Evolutionary conservation across 2,888 invertebrate genomes (phyloP), one percentile per base, ranked within the genome.

Genomic region (Ornithoptera priamus): DNA sequence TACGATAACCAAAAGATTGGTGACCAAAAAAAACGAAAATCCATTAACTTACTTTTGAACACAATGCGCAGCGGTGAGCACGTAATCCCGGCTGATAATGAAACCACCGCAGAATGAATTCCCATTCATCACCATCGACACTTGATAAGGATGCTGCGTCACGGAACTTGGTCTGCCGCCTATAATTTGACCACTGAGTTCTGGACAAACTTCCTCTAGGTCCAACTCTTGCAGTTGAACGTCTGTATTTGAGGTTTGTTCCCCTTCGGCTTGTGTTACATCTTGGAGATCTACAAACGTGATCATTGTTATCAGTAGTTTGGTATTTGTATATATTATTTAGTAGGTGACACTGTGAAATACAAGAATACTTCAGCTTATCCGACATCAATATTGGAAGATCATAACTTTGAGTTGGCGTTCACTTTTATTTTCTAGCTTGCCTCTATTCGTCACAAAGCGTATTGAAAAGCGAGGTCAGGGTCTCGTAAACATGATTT

Each of bases 91-190:
- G 71, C 92, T 88, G 75, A 93, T 85, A 69, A 93, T 88, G 74
- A 92, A 92, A 0, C 93, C 93, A 18, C 93, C 93, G 71, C 93
- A 93, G 77, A 92, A 92, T 0, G 92, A 89, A 78, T 89, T 92
- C 0, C 90, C 85, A 69, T 93, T 92, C 8, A 92, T 72, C 57
- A 93, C 86, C 89, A 93, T 90, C 0, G 91, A 90, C 71, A 88
- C 92, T 75, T 90, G 89, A 50, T 69, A 65, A 0, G 93, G 93
- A 53, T 91, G 90, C 57, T 91, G 76, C 61, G 81, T 83, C 15
- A 93, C 85, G 0, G 90, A 88, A 39, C 90, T 90, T 0, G 89
- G 81, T 36, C 84, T 76, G 0, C 93, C 92, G 0, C 92, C 92
- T 10, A 92, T 91, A 60, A 92, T 92, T 81, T 92, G 91, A 0